Base-by-base conservation (phyloP, 1,140 invertebrate genomes). In the Plectrocnemia conspersa region DNA sequence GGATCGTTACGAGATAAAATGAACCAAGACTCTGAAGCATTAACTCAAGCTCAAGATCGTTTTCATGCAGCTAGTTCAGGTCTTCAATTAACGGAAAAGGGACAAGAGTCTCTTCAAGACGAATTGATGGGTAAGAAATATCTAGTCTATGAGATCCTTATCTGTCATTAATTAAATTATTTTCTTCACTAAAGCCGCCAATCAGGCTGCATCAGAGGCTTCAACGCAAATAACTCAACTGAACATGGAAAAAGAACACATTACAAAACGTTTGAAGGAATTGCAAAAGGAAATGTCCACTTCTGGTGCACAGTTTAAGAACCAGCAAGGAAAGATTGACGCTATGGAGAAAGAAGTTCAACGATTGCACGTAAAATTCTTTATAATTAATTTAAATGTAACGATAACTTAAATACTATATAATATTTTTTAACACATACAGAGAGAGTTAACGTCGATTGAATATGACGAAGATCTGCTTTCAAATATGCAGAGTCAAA, bases 41-140 rank as follows among this genome's bases (percentile, higher is more conserved):
- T 91, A 56, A 71, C 77, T 9, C 77, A 79, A 29, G 90, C 91
- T 0, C 85, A 94, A 70, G 83, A 84, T 42, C 80, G 81, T 45
- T 89, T 86, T 59, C 84, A 96, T 64, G 91, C 91, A 47, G 82
- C 94, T 5, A 89, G 82, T 66, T 78, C 86, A 18, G 93, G 93
- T 18, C 72, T 89, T 38, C 82, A 92, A 23, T 81, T 84, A 19
- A 86, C 82, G 52, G 85, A 86, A n/a, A 91, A 92, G 11, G 79
- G 86, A 68, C 84, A 84, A 50, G 82, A 87, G n/a, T 92, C 92
- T 3, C 73, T 97, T 15, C 86, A 91, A 67, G 89, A 95, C 59
- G 91, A 96, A 66, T 73, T 96, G 1, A 93, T 93, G 63, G 80
- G 87, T 88, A 68, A 59, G 66, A 66, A 19, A 24, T 9, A 44